Conservation (phyloP, 2,888 invertebrate species). For the Macaria liturata region DNA sequence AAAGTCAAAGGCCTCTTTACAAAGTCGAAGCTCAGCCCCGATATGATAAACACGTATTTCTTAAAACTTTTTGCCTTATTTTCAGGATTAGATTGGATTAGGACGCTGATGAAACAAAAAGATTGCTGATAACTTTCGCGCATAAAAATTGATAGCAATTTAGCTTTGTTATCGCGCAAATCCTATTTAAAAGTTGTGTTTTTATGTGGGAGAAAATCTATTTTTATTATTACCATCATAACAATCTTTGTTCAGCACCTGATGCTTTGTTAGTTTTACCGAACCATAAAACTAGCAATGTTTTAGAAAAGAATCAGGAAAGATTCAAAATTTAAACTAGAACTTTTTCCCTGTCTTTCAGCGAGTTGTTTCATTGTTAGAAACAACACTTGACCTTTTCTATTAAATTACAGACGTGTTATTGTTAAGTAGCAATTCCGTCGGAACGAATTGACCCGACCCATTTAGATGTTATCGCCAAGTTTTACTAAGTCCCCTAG, state of each 20-base stretch:
- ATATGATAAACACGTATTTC: conserved; percentile 33
- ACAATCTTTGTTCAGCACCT: too few species aligned
- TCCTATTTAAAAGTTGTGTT: too few species aligned
- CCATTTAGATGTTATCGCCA: conserved; percentile 40
- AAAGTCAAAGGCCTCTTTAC: conserved; percentile 28
- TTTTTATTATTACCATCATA: too few species aligned
- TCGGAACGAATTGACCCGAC: conserved; percentile 40
- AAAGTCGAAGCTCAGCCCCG: conserved; percentile 26
- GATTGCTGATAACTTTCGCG: conserved; percentile 10
- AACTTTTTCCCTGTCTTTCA: background rate
- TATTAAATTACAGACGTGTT: conserved; percentile 45
- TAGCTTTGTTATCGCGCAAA: background rate
- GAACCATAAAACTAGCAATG: too few species aligned
- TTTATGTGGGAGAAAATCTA: too few species aligned
- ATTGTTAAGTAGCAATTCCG: conserved; percentile 47
- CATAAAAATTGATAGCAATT: conserved; percentile 15
- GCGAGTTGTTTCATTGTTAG: conserved; percentile 10
- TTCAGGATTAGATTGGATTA: conserved; percentile 17
- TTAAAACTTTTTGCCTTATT: conserved; percentile 12
- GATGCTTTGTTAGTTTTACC: too few species aligned
- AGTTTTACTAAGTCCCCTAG: conserved; percentile 33
- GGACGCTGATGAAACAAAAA: conserved; percentile 11
- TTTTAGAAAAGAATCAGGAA: too few species aligned
- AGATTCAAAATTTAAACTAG: too few species aligned
- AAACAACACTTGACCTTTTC: conserved; percentile 49